These are phyloP conservation scores for Biston betularia DNA, from an alignment of 2,888 invertebrate species.

Conservation along the genomic window DNA sequence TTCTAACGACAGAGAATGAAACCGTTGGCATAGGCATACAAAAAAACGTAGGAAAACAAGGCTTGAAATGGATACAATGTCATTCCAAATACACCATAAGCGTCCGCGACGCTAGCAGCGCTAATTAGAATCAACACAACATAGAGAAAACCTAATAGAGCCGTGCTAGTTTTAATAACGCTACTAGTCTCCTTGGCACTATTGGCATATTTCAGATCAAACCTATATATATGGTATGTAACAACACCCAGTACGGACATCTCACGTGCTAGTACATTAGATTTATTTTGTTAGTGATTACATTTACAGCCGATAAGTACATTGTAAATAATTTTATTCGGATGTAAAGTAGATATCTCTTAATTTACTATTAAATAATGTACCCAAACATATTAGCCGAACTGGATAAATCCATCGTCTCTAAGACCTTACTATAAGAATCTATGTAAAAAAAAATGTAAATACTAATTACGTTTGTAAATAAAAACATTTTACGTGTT, in stretches of 20 bases:
- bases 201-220: too few relatives aligned
- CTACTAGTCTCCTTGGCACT: too few relatives aligned
- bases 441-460: constrained; percentile 61
- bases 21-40: too few relatives aligned
- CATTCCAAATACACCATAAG: too few relatives aligned
- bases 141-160: too few relatives aligned
- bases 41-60: too few relatives aligned
- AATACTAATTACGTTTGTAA: constrained; percentile 71
- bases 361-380: constrained; percentile 30
- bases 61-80: too few relatives aligned
- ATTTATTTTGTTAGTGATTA: neutral
- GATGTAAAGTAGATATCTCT: constrained; percentile 23
- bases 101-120: too few relatives aligned
- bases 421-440: constrained; percentile 43
- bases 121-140: too few relatives aligned
- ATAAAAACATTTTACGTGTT: constrained; percentile 82
- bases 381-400: constrained; percentile 35
- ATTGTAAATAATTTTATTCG: constrained; percentile 31
- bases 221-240: neutral
- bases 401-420: constrained; percentile 42
- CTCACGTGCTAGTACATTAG: neutral
- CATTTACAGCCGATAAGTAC: constrained; percentile 8
- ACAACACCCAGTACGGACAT: neutral
- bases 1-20: too few relatives aligned
- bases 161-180: too few relatives aligned